A percentile compares a stretch with the other conserved stretches of the same genome.
Conservation (phyloP, 2,113 vertebrate genomes). For the Neotoma lepida region DNA sequence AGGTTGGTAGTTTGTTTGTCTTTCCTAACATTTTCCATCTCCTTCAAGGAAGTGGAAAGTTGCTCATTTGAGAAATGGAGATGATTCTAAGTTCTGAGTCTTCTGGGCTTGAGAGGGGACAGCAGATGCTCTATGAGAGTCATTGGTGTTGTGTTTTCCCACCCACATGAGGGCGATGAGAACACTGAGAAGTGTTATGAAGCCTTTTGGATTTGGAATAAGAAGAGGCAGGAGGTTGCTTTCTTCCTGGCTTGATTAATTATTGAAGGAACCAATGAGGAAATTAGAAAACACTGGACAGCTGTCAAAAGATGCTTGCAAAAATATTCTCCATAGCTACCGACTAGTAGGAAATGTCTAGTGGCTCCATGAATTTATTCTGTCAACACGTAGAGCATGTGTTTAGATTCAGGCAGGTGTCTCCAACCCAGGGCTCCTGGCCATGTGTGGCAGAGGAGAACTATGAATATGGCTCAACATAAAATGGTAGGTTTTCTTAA, state of each 20-base stretch:
- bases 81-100: rapidly evolving
- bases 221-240: neutral
- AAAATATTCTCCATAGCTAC: neutral
- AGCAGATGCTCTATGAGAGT: rapidly evolving
- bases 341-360: neutral
- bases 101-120: neutral
- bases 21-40: neutral
- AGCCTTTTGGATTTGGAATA: neutral
- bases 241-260: constrained; percentile 35
- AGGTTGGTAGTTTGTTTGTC: neutral
- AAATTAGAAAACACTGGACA: neutral
- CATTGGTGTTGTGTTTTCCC: neutral
- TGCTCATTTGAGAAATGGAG: neutral
- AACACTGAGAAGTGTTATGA: neutral
- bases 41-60: neutral
- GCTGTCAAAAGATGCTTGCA: neutral
- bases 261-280: neutral
- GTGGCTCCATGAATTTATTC: neutral
- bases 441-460: too few relatives aligned
- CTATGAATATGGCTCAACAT: neutral
- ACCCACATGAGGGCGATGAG: neutral
- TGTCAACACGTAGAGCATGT: neutral
- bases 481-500: neutral
- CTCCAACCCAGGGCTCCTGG: neutral
- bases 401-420: neutral